These are phyloP conservation scores for Falco naumanni DNA, from an alignment of 2,797 vertebrate species.

Conservation along the genomic window DNA sequence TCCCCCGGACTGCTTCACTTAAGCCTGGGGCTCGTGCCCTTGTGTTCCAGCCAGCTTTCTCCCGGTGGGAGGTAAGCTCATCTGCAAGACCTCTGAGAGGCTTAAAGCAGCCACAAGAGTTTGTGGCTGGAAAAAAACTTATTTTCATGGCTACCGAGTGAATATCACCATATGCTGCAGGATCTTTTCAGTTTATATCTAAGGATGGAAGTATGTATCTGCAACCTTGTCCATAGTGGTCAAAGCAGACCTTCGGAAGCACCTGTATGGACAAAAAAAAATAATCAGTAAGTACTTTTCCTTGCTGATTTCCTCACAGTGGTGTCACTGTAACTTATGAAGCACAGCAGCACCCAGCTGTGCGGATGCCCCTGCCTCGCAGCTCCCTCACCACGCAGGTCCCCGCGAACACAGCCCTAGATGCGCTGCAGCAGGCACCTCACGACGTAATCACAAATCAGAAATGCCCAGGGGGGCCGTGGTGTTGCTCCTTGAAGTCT, in stretches of 20 bases:
- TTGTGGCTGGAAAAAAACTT: background rate
- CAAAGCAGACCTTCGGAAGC: background rate
- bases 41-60: background rate
- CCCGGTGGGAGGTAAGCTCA: background rate
- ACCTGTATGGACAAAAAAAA: background rate
- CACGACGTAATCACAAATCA: background rate
- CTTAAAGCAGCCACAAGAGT: background rate
- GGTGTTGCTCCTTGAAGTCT: background rate
- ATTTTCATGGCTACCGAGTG: background rate
- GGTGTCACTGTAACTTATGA: background rate
- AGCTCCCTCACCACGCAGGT: background rate
- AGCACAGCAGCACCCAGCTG: too few relatives aligned
- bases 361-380: background rate
- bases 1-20: background rate
- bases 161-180: background rate
- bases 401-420: background rate
- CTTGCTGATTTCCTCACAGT: background rate
- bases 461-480: fast-evolving
- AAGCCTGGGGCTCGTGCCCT: background rate
- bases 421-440: background rate
- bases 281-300: background rate
- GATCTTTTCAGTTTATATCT: background rate
- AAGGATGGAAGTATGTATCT: fast-evolving
- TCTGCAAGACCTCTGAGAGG: background rate
- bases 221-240: fast-evolving